These are phyloP conservation scores for honey bee (Apis mellifera) DNA, from an alignment of 1,140 invertebrate genomes.

Conservation along the genomic window Amel_HAv3.1 CM009936.2:14605001-14605500, in stretches of 20 bases:
- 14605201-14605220: slow-evolving; percentile 18
- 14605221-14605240: slow-evolving; percentile 38
- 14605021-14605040: too few species aligned
- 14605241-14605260: slow-evolving; percentile 50
- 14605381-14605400: neutral
- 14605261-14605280: slow-evolving; percentile 46
- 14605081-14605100: too few species aligned
- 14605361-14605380: slow-evolving; percentile 9
- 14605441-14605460: slow-evolving; percentile 37
- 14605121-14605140: too few species aligned
- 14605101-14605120: neutral
- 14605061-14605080: too few species aligned
- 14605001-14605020: too few species aligned
- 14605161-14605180: neutral
- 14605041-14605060: too few species aligned
- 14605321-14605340: slow-evolving; percentile 1
- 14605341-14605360: neutral
- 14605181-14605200: slow-evolving; percentile 8
- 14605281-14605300: slow-evolving; percentile 31
- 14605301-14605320: slow-evolving; percentile 40
- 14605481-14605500: slow-evolving; percentile 16
- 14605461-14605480: slow-evolving; percentile 38
- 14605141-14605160: neutral
- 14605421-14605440: slow-evolving; percentile 12
- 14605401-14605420: neutral